Evolutionary conservation across 2,113 vertebrate species (phyloP).

Genomic region (Meriones unguiculatus): DNA sequence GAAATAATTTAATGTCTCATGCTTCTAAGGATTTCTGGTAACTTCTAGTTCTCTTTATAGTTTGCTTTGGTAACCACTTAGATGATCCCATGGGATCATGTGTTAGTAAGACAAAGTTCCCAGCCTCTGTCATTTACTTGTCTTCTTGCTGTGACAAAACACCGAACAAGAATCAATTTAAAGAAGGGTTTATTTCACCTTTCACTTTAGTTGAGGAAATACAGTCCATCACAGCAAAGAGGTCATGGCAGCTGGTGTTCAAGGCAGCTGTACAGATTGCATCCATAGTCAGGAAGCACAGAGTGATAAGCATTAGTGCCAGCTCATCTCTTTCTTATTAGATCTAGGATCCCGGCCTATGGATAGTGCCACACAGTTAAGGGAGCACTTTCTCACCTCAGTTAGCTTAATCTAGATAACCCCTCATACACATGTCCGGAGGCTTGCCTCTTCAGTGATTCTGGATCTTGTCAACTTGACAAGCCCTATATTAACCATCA

Average conservation of each 20-base stretch:
- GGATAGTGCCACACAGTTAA: too few relatives aligned
- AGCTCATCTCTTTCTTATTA: background rate
- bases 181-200: background rate
- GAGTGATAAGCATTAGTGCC: background rate
- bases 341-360: background rate
- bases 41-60: background rate
- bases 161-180: background rate
- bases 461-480: background rate
- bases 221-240: background rate
- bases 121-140: background rate
- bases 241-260: background rate
- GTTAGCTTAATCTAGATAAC: background rate
- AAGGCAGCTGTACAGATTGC: background rate
- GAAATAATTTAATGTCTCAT: background rate
- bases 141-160: background rate
- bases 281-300: background rate
- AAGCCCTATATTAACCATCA: background rate
- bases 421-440: background rate
- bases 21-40: background rate
- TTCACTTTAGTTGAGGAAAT: background rate
- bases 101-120: background rate
- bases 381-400: too few relatives aligned
- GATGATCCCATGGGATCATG: background rate
- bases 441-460: background rate
- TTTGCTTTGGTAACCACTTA: background rate